Evolutionary conservation across 2,113 vertebrate species (phyloP).

Genomic region (Actinemys pallida): DNA sequence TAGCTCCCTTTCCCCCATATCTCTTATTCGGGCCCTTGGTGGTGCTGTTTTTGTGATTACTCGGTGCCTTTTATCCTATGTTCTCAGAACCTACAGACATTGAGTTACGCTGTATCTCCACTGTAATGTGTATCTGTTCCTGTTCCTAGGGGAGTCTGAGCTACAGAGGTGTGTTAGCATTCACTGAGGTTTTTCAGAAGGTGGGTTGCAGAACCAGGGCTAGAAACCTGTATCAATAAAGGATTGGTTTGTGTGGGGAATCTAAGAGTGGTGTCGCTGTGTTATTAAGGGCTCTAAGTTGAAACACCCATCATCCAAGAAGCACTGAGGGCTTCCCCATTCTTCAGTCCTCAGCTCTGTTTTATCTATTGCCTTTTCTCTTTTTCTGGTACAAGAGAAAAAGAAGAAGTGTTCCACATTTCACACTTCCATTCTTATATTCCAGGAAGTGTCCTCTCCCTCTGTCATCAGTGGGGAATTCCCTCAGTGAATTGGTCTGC

Average conservation of each 20-base stretch:
- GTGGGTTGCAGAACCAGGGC: not conserved
- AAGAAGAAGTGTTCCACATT: too few species aligned
- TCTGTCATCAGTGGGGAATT: not conserved
- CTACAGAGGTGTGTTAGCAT: conserved; percentile 44
- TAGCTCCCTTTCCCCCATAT: too few species aligned
- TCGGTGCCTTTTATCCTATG: too few species aligned
- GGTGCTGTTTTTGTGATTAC: too few species aligned
- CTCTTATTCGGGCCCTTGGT: too few species aligned
- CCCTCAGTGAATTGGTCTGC: not conserved
- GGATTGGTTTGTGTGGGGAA: not conserved
- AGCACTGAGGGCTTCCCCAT: not conserved
- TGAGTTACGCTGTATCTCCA: too few species aligned
- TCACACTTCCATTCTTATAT: too few species aligned
- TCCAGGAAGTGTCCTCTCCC: too few species aligned
- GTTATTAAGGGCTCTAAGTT: not conserved
- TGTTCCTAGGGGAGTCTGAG: not conserved
- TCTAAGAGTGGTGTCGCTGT: not conserved
- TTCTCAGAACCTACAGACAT: too few species aligned
- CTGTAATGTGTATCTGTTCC: too few species aligned
- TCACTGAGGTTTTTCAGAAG: conserved; percentile 50
- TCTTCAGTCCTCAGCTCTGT: not conserved
- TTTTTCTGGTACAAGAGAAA: not conserved
- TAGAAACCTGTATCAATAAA: conserved; percentile 13
- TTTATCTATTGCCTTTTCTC: not conserved
- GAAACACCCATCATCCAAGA: not conserved